Percentiles rank a stretch among this genome's conserved stretches.
Evolutionary conservation across 1,140 invertebrate species (phyloP).

Genomic region (Drosophila sp.): DNA sequence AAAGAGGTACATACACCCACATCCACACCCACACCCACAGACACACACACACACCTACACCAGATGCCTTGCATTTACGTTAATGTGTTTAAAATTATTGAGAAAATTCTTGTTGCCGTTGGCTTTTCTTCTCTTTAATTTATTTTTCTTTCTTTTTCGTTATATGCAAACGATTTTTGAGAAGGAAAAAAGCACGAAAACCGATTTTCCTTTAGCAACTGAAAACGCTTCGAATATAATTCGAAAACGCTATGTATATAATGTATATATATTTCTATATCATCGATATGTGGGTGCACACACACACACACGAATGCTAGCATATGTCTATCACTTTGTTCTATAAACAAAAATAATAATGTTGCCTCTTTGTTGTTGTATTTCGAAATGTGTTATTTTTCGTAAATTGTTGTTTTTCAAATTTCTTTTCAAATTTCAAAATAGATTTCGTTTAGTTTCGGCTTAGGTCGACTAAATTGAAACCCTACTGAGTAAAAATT

Average conservation of each 20-base stretch:
- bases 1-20: conserved; percentile 27
- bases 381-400: conserved; percentile 48
- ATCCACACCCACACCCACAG: conserved; percentile 13
- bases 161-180: conserved; percentile 41
- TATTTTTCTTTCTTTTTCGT: conserved; percentile 25
- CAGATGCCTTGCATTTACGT: conserved; percentile 51
- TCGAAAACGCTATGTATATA: neutral
- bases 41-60: conserved; percentile 23
- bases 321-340: conserved; percentile 16
- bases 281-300: conserved; percentile 12
- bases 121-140: neutral
- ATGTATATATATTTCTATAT: conserved; percentile 25
- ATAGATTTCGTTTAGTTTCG: conserved; percentile 25
- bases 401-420: conserved; percentile 31
- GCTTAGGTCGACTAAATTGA: neutral
- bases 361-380: conserved; percentile 9
- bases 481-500: neutral
- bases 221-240: conserved; percentile 40
- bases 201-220: conserved; percentile 25
- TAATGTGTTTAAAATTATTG: conserved; percentile 43
- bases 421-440: conserved; percentile 65
- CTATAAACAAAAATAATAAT: conserved; percentile 14
- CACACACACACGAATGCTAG: conserved; percentile 23
- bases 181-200: conserved; percentile 28
- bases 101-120: conserved; percentile 12